Evolutionary conservation across 2,113 vertebrate genomes (phyloP), one percentile per base, ranked within the genome.

Genomic region (Rhinolophus ferrumequinum): DNA sequence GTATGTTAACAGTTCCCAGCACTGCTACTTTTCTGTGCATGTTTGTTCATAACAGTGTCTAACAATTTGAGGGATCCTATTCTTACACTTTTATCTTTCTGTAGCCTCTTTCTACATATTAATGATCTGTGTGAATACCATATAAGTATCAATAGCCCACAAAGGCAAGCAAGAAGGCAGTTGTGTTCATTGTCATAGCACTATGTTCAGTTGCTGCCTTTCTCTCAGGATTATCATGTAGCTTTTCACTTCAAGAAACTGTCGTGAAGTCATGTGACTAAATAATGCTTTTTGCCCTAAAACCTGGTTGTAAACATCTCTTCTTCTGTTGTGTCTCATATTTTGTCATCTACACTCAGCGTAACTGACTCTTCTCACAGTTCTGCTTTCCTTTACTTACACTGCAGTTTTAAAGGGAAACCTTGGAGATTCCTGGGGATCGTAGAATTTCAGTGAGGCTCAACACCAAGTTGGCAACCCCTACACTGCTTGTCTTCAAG

Each of bases 171-270:
- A 95, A 88, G 90, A 92, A 97, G 85, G 64, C 58, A 97, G 89
- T 73, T 28, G 8, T 41, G 6, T 69, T 22, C 2, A 5, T 58
- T 93, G 33, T 24, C 93, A 28, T 44, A 93, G 44, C 96, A 89
- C 38, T 54, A 84, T 60, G 0, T 33, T 73, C 44, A 35, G 0
- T 41, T 73, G 26, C 3, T 83, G 33, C 56, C 44, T 88, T 94
- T 94, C 41, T 72, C 50, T 79, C 50, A 28, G 47, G 35, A 84
- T 87, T 92, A 44, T 82, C 58, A 26, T 93, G 44, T 76, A 72
- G 8, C 28, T 80, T 81, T 96, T 97, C 95, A 75, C 87, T 97
- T 93, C 22, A 95, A 82, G 82, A 97, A 98, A 89, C 10, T 38
- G 44, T 77, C 76, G 60, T 62, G 76, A 10, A 69, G 64, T 83